phyloP scores from a whole-genome alignment of 2,888 invertebrate species.

The Stenchaetothrips biformis region DNA sequence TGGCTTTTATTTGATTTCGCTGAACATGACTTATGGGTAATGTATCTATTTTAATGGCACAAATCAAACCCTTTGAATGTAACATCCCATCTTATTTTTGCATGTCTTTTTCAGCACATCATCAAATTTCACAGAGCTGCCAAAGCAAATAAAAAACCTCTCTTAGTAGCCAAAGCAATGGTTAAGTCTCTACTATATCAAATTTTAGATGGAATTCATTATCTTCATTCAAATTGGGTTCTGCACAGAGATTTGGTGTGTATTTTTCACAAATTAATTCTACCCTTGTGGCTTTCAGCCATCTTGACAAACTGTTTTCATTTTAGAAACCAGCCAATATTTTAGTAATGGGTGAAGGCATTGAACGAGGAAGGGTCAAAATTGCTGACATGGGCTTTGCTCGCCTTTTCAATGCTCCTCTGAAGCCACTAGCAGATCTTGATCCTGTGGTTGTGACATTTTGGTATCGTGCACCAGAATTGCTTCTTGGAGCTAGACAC shows the following conservation, averaged over 20 bases:
- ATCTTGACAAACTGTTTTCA: slow-evolving; percentile 26
- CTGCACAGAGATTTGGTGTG: slow-evolving; percentile 90
- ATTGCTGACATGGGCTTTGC: slow-evolving; percentile 99
- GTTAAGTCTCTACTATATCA: slow-evolving; percentile 96
- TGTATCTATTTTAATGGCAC: slow-evolving; percentile 31
- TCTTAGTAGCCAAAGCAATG: slow-evolving; percentile 95
- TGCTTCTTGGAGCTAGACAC: slow-evolving; percentile 89
- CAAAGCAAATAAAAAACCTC: slow-evolving; percentile 93
- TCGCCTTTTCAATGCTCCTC: slow-evolving; percentile 91
- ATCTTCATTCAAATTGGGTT: slow-evolving; percentile 98
- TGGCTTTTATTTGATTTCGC: slow-evolving; percentile 98
- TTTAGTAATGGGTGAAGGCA: slow-evolving; percentile 97
- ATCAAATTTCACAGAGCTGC: slow-evolving; percentile 98
- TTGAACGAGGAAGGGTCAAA: slow-evolving; percentile 92
- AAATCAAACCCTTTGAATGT: slow-evolving; percentile 16
- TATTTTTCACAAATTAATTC: slow-evolving; percentile 31
- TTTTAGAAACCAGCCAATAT: slow-evolving; percentile 95
- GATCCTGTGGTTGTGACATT: slow-evolving; percentile 99
- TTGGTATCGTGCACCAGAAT: slow-evolving; percentile 98
- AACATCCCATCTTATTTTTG: not conserved
- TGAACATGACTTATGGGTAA: slow-evolving; percentile 95
- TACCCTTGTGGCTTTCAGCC: not conserved
- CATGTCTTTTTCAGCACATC: slow-evolving; percentile 64
- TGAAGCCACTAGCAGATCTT: slow-evolving; percentile 94
- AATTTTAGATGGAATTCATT: slow-evolving; percentile 97